Evolutionary conservation across 2,888 invertebrate species (phyloP).

Genomic region (Cecidostiba fungosa): DNA sequence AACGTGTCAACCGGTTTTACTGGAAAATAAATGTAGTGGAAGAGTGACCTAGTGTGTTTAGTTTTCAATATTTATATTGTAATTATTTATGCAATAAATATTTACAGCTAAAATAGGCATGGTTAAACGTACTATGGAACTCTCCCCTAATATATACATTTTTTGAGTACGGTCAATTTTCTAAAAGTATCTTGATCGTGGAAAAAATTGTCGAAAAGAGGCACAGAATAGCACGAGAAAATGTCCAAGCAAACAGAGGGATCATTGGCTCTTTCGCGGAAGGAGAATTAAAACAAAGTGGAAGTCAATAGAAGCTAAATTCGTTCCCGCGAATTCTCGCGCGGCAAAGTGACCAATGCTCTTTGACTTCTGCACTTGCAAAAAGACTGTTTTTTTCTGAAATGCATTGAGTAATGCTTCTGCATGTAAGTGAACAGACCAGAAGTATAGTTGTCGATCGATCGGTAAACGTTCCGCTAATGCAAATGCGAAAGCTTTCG

Average conservation of each 20-base stretch:
- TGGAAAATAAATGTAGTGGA: no score
- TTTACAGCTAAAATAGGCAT: no score
- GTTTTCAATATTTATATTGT: no score
- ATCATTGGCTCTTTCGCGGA: background rate
- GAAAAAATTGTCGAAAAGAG: background rate
- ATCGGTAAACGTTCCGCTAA: background rate
- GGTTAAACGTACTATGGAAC: no score
- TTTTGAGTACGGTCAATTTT: background rate
- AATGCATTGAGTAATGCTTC: background rate
- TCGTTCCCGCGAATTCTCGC: slow-evolving; percentile 16
- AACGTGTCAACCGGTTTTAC: background rate
- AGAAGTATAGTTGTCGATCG: background rate
- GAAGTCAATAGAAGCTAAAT: slow-evolving; percentile 20
- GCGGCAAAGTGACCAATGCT: slow-evolving; percentile 22
- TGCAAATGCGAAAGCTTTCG: background rate
- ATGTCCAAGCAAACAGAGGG: background rate
- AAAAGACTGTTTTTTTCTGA: background rate
- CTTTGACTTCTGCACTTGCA: slow-evolving; percentile 10
- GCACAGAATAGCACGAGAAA: background rate
- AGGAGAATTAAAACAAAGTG: slow-evolving; percentile 38
- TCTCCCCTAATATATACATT: no score
- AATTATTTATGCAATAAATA: no score
- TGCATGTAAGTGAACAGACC: background rate
- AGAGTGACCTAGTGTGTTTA: no score
- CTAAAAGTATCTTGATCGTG: background rate